Evolutionary conservation across 1,140 invertebrate genomes (phyloP), one percentile per base, ranked within the genome.

Genomic region (Trissolcus basalis): DNA sequence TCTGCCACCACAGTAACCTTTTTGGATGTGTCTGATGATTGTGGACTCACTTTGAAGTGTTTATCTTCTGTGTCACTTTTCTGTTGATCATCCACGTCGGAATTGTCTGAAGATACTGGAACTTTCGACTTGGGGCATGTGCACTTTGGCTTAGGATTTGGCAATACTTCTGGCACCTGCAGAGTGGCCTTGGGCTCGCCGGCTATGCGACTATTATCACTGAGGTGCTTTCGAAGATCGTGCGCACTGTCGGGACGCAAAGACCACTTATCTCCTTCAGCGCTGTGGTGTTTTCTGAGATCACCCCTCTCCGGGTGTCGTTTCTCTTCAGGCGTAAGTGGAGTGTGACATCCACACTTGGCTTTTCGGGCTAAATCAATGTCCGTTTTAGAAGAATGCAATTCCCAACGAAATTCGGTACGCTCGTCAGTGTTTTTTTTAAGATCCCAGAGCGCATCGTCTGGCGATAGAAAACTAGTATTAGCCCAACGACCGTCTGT

Each of bases 231-330:
- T 7, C 86, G 76, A 7, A 88, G 75, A 45, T 87, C 85, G 69
- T 86, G 83, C 33, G 82, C 19, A 72, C 71, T 36, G 55, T 63
- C 65, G 63, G 61, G 51, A 71, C 70, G 72, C 0, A 85, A 33
- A 16, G 85, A 85, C 86, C 87, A 88, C 39, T 87, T 88, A 71
- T 88, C 87, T 9, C 73, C 81, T 45, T 88, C 87, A 10, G 85
- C 86, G 60, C 86, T 88, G 70, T 88, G 87, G 43, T 88, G 87
- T 56, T 88, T 88, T 19, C 86, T 75, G 5, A 88, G 81, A 45
- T 88, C 87, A 0, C 84, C 80, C 0, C 87, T 77, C 13, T 86
- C 79, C 45, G 81, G 77, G 54, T 78, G 80, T n/a, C 82, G 81
- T 44, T 84, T 83, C 36, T 83, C 68, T 14, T 82, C 85, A 0